Evolutionary conservation across 1,140 invertebrate species (phyloP), one percentile per base, ranked within the genome.

Genomic region (Globodera rostochiensis): DNA sequence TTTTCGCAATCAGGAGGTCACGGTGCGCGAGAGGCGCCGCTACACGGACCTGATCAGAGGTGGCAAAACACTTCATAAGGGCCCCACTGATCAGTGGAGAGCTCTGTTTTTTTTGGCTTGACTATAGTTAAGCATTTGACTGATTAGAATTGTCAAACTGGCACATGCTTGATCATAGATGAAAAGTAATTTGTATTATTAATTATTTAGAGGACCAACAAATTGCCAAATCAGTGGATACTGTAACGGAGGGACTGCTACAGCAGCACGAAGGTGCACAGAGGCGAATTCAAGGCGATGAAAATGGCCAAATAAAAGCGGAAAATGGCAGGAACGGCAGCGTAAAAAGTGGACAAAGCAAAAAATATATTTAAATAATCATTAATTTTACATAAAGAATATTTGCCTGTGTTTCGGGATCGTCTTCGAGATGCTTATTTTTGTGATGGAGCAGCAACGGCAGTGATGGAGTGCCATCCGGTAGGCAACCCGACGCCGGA

Each of bases 401-500:
- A 81, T 83, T 84, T 86, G 7, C 91, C 92, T 25, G 91, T 91
- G 78, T 92, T 93, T 84, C 82, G 91, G 19, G 91, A 91, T 78
- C 92, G 93, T 82, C 90, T 93, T 5, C 86, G 89, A 36, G 91
- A 92, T 81, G 91, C 93, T 8, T 94, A 95, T 8, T 94, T 97
- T 81, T 92, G 93, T 49, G 93, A 94, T 77, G 94, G 94, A 19
- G 93, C 94, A 6, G 50, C 66, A 86, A 92, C 93, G 13, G 93
- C 94, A 1, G 93, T 94, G 82, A 91, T 98, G 7, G 92, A 93
- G 11, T 97, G 95, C 90, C 93, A 94, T 74, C 94, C 95, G 4
- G 94, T 96, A 6, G 96, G 95, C 0, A 94, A 95, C 86, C 96
- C 96, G 0, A 93, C 94, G 87, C 96, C 96, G 0, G 91, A 92